These are phyloP conservation scores for Camponotus fellah DNA, from an alignment of 2,888 invertebrate species.

Conservation along the genomic window DNA sequence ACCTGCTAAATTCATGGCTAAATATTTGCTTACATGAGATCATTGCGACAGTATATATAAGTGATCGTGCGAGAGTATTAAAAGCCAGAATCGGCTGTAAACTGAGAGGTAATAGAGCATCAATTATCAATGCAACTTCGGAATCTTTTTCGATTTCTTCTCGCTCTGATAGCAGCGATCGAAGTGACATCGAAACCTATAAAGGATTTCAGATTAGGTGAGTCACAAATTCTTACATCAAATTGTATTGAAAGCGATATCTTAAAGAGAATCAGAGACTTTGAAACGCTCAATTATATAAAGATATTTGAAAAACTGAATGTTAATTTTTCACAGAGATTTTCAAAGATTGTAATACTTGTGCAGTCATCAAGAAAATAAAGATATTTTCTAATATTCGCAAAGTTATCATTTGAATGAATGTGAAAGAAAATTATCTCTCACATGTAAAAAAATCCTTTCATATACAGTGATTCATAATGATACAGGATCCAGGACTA, in stretches of 20 bases:
- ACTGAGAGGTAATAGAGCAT: conserved; percentile 1
- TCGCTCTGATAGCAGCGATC: neutral
- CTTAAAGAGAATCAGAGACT: neutral
- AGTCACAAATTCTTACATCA: neutral
- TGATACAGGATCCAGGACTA: conserved; percentile 26
- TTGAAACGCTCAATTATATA: neutral
- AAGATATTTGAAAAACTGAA: neutral
- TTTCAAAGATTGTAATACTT: neutral
- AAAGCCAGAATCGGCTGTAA: conserved; percentile 28
- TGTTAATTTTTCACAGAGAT: neutral
- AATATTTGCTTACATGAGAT: conserved; percentile 48
- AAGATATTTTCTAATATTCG: neutral
- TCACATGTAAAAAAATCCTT: neutral
- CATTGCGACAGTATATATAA: conserved; percentile 32
- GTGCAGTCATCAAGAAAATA: neutral
- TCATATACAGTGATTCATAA: neutral
- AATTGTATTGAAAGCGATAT: neutral
- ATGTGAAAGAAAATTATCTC: neutral
- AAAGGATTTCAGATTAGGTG: conserved; percentile 40
- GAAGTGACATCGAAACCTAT: neutral
- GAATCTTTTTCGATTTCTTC: neutral
- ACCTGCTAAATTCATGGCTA: conserved; percentile 47
- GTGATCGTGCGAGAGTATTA: neutral
- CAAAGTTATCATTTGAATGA: neutral
- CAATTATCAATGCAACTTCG: conserved; percentile 34